These are phyloP conservation scores for Clupea harengus DNA, from an alignment of 2,113 vertebrate species.

Conservation along the genomic window DNA sequence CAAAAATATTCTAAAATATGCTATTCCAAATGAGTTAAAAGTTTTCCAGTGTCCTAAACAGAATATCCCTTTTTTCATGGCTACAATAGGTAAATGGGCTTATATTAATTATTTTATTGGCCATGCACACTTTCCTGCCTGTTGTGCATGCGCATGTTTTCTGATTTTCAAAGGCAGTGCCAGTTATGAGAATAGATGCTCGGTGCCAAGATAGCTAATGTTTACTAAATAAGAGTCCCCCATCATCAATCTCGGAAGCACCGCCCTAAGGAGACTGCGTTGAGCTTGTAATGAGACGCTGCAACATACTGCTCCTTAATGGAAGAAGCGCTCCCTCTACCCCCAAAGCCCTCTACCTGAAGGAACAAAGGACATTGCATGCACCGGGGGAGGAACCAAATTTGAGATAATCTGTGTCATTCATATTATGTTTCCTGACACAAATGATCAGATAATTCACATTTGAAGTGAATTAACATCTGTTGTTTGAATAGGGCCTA, in stretches of 20 bases:
- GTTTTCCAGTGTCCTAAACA: neutral
- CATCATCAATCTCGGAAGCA: conserved; percentile 47
- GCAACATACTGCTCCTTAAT: conserved; percentile 59
- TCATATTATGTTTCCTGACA: conserved; percentile 72
- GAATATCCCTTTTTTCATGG: neutral
- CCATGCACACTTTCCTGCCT: neutral
- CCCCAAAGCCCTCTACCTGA: conserved; percentile 53
- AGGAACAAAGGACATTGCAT: conserved; percentile 54
- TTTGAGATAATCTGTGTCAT: conserved; percentile 71
- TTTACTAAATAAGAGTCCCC: conserved; percentile 35
- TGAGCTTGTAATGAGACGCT: conserved; percentile 56
- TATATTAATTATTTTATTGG: neutral
- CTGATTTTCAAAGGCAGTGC: neutral
- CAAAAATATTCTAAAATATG: neutral
- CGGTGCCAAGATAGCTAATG: conserved; percentile 36
- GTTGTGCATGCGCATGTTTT: neutral
- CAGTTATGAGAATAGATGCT: conserved; percentile 30
- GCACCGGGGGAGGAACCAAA: conserved; percentile 62
- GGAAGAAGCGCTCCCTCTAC: conserved; percentile 42
- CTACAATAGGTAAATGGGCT: neutral
- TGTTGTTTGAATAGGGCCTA: conserved; percentile 75
- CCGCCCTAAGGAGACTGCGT: conserved; percentile 53
- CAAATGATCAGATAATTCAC: conserved; percentile 76
- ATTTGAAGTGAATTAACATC: conserved; percentile 75
- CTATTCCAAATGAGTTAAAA: neutral